These are phyloP conservation scores for Heteronetta atricapilla DNA, from an alignment of 2,113 vertebrate species.

Conservation along the genomic window DNA sequence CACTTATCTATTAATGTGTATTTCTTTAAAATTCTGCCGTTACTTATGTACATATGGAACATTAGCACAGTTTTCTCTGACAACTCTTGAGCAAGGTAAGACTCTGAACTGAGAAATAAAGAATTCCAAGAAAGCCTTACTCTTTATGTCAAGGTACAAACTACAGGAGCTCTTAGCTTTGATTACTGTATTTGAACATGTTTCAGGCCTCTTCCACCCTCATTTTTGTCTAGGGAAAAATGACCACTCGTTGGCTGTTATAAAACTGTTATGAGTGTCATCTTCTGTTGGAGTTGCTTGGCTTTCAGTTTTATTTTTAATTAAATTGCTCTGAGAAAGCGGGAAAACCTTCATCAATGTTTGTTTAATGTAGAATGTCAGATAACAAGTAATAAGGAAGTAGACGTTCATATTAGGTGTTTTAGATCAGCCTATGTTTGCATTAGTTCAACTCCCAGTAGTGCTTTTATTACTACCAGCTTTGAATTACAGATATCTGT, in stretches of 20 bases:
- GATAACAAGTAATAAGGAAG: not conserved
- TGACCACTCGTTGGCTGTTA: not conserved
- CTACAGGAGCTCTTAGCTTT: not conserved
- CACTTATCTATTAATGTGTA: not conserved
- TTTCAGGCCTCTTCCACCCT: not conserved
- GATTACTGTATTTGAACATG: not conserved
- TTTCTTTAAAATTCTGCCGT: not conserved
- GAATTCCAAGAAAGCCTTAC: not conserved
- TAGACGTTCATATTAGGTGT: not conserved
- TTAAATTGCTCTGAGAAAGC: not conserved
- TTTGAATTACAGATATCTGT: not conserved
- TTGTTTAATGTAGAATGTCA: not conserved
- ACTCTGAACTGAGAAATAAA: not conserved
- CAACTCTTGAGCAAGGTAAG: not conserved
- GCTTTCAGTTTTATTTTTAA: not conserved
- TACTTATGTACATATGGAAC: not conserved
- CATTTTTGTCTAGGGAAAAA: not conserved
- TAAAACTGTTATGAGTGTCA: not conserved
- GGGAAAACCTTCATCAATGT: not conserved
- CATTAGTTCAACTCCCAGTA: not conserved
- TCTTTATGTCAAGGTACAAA: accelerated
- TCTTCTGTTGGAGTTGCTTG: not conserved
- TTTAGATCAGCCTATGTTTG: not conserved
- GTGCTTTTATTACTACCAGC: not conserved
- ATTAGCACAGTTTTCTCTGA: not conserved